A percentile compares a stretch with the other conserved stretches of the same genome.
These are phyloP conservation scores for Agrotis clavis DNA, from an alignment of 2,888 invertebrate genomes.

Conservation along the genomic window DNA sequence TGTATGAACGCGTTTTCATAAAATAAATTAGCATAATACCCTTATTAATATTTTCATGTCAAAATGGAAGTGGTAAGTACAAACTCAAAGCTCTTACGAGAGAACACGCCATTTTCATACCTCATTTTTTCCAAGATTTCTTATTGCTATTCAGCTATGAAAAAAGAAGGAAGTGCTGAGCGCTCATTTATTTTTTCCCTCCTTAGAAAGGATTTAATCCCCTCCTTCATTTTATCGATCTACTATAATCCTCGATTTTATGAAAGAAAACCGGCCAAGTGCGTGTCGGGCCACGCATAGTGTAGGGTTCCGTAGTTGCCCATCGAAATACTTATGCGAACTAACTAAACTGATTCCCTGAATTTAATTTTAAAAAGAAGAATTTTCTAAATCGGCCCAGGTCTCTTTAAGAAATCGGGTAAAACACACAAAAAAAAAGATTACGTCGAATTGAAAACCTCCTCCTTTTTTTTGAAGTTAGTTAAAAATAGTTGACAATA, in stretches of 20 bases:
- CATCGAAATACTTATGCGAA: too few species aligned
- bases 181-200: conserved; percentile 4
- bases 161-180: conserved; percentile 12
- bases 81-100: background rate
- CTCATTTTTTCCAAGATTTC: conserved; percentile 8
- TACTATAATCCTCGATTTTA: conserved; percentile 10
- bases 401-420: too few species aligned
- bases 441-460: too few species aligned
- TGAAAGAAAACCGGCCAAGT: too few species aligned
- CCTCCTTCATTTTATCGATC: conserved; percentile 10
- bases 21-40: background rate
- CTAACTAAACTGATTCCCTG: too few species aligned
- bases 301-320: too few species aligned
- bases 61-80: background rate
- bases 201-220: conserved; percentile 28
- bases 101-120: conserved; percentile 16
- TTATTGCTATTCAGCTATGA: conserved; percentile 2
- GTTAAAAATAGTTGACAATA: too few species aligned
- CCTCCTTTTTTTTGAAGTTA: too few species aligned
- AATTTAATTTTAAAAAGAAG: too few species aligned
- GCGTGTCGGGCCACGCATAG: too few species aligned
- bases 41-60: conserved; percentile 1
- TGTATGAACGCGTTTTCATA: background rate
- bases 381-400: too few species aligned
- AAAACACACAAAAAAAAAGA: too few species aligned